Evolutionary conservation across 2,888 invertebrate genomes (phyloP).

Genomic region (Ecliptopera silaceata): DNA sequence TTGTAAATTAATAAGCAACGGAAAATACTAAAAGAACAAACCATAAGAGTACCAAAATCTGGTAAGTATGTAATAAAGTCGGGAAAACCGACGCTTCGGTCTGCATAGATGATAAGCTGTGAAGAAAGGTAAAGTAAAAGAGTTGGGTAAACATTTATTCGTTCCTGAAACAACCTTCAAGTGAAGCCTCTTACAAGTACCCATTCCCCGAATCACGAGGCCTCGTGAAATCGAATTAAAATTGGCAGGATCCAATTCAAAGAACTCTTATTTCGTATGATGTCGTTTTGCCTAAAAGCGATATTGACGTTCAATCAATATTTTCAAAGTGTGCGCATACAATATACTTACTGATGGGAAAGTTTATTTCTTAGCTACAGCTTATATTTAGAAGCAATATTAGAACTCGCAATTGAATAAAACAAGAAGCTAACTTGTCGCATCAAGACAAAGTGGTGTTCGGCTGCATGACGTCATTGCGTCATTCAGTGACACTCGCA

Average conservation of each 20-base stretch:
- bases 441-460: not conserved
- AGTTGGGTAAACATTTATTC: constrained; percentile 12
- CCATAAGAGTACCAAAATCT: too few relatives aligned
- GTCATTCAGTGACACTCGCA: not conserved
- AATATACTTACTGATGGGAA: constrained; percentile 2
- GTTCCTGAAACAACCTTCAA: constrained; percentile 18
- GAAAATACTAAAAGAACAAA: too few relatives aligned
- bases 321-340: constrained; percentile 8
- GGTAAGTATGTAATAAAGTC: too few relatives aligned
- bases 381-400: not conserved
- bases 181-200: constrained; percentile 16
- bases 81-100: too few relatives aligned
- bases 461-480: not conserved
- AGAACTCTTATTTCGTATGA: constrained; percentile 27
- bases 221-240: constrained; percentile 33
- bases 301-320: constrained; percentile 20
- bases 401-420: not conserved
- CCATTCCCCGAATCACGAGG: constrained; percentile 21
- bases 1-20: too few relatives aligned
- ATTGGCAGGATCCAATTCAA: constrained; percentile 28
- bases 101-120: not conserved
- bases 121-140: not conserved
- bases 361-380: not conserved
- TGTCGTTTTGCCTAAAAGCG: constrained; percentile 22
- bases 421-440: not conserved